phyloP scores from a whole-genome alignment of 2,113 vertebrate species.

The Typhlomys cinereus region DNA sequence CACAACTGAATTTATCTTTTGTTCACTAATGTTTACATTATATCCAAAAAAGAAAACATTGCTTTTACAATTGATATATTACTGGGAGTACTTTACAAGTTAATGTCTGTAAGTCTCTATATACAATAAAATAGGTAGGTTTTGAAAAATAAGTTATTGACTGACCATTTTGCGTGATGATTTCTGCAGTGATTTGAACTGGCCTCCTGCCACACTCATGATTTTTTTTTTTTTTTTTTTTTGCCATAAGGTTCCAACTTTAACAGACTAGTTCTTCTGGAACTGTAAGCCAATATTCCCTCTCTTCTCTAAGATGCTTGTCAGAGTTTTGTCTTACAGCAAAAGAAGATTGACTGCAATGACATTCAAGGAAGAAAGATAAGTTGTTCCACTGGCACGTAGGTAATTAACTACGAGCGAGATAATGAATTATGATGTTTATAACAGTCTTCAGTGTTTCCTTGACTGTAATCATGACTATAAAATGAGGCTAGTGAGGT shows the following conservation, averaged over 20 bases:
- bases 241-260: too few species aligned
- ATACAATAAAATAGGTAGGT: not conserved
- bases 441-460: not conserved
- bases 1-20: not conserved
- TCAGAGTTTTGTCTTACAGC: too few species aligned
- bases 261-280: too few species aligned
- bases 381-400: not conserved
- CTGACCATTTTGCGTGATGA: not conserved
- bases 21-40: not conserved
- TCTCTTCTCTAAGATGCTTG: too few species aligned
- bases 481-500: not conserved
- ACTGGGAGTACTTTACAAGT: not conserved
- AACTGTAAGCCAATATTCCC: too few species aligned
- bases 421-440: not conserved
- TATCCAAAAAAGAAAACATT: not conserved
- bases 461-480: not conserved
- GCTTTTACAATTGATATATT: not conserved
- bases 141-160: not conserved
- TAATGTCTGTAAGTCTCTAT: not conserved
- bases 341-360: too few species aligned
- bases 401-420: not conserved
- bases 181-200: too few species aligned
- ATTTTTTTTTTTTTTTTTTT: too few species aligned
- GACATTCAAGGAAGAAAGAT: not conserved
- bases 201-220: too few species aligned